phyloP scores from a whole-genome alignment of 2,888 invertebrate genomes.

The Cosmopolites sordidus region DNA sequence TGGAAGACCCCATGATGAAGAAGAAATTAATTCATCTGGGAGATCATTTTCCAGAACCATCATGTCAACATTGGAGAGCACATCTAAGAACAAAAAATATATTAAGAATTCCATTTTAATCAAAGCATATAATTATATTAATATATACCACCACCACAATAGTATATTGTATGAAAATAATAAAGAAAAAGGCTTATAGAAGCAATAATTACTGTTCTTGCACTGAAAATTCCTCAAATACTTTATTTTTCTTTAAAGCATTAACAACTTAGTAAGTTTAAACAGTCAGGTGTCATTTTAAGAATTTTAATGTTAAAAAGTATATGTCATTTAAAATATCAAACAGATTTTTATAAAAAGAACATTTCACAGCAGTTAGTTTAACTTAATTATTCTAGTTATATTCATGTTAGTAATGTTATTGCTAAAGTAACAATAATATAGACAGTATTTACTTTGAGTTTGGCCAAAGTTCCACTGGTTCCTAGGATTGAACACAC shows the following conservation, averaged over 20 bases:
- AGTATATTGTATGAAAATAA: too few relatives aligned
- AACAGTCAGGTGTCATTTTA: background rate
- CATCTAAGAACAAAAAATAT: slow-evolving; percentile 55
- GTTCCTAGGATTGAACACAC: slow-evolving; percentile 51
- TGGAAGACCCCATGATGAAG: slow-evolving; percentile 63
- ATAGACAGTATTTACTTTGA: slow-evolving; percentile 47
- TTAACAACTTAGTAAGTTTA: too few relatives aligned
- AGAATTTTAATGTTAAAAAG: background rate
- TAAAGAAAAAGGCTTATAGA: too few relatives aligned
- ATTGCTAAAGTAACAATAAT: slow-evolving; percentile 11
- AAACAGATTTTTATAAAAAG: too few relatives aligned
- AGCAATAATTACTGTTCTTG: too few relatives aligned
- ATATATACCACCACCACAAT: background rate
- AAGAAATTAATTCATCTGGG: slow-evolving; percentile 82
- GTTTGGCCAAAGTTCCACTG: slow-evolving; percentile 46
- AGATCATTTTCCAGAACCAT: slow-evolving; percentile 88
- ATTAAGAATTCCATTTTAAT: slow-evolving; percentile 2
- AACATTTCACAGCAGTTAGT: too few relatives aligned
- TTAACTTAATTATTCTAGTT: too few relatives aligned
- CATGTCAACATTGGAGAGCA: slow-evolving; percentile 79
- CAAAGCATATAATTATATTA: background rate
- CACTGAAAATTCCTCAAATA: too few relatives aligned
- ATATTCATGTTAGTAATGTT: background rate
- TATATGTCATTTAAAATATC: background rate
- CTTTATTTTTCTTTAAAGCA: too few relatives aligned